A percentile compares a stretch with the other conserved stretches of the same genome.
Conservation (phyloP, 2,888 invertebrate genomes). For the Parnassius orleans region DNA sequence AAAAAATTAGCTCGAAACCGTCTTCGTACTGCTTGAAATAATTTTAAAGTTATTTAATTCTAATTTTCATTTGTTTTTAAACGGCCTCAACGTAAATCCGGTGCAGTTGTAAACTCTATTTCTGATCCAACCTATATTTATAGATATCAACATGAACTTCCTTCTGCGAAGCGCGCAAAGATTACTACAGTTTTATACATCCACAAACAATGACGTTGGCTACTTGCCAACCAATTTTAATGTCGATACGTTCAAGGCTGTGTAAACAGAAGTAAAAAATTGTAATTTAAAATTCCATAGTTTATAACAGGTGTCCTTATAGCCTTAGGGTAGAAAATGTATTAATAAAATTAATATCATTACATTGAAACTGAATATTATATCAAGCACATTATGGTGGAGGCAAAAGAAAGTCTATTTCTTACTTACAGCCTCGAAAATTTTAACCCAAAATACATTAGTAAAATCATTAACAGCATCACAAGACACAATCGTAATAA, state of each 20-base stretch:
- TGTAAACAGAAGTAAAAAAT: constrained; percentile 9
- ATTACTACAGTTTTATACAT: constrained; percentile 23
- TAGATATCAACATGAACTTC: constrained; percentile 24
- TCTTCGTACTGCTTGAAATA: not conserved
- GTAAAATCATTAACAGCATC: too few species aligned
- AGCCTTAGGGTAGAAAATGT: too few species aligned
- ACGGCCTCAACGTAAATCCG: constrained; percentile 21
- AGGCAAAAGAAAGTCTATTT: too few species aligned
- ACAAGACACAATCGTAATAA: too few species aligned
- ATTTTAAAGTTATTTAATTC: constrained; percentile 1
- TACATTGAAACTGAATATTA: too few species aligned
- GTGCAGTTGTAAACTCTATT: constrained; percentile 24
- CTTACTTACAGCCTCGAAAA: too few species aligned
- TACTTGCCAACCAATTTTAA: constrained; percentile 11
- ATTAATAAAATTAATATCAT: too few species aligned
- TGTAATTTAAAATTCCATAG: not conserved
- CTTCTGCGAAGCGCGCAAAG: constrained; percentile 26
- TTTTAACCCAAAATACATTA: too few species aligned
- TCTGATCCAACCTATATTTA: constrained; percentile 17
- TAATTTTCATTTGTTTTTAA: constrained; percentile 18
- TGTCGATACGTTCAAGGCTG: constrained; percentile 7
- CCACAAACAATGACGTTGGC: constrained; percentile 24
- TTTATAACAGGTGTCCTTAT: too few species aligned
- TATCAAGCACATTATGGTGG: too few species aligned
- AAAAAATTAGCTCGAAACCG: too few species aligned